These are phyloP conservation scores for Cyanocitta stelleri DNA, from an alignment of 2,113 vertebrate genomes.

Conservation along the genomic window DNA sequence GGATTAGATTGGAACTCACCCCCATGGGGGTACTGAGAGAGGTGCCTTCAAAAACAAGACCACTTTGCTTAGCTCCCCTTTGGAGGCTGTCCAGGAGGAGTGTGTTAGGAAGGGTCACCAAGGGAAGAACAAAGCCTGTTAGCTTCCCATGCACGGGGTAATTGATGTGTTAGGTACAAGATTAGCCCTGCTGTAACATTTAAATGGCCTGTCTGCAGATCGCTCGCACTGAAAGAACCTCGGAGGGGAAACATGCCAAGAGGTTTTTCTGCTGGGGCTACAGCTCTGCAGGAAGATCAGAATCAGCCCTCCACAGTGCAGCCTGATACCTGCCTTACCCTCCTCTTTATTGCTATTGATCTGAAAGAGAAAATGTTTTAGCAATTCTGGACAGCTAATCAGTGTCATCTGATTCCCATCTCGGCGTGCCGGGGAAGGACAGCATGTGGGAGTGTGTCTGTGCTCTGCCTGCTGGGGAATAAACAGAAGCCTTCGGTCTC, in stretches of 20 bases:
- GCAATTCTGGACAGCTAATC: slow-evolving; percentile 23
- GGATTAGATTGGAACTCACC: neutral
- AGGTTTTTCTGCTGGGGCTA: neutral
- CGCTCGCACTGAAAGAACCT: neutral
- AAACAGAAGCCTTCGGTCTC: neutral
- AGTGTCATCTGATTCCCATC: neutral
- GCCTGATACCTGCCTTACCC: neutral
- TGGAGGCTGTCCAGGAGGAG: neutral
- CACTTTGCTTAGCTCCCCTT: neutral
- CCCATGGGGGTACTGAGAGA: fast-evolving
- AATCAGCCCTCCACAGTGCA: neutral
- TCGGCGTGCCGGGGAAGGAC: neutral
- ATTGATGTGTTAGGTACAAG: neutral
- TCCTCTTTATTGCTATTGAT: slow-evolving; percentile 32
- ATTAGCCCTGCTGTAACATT: neutral
- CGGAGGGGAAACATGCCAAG: neutral
- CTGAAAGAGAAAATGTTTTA: slow-evolving; percentile 44
- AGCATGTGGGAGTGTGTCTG: neutral
- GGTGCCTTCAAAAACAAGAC: neutral
- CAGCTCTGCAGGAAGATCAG: neutral
- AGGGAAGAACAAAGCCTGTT: neutral
- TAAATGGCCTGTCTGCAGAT: neutral
- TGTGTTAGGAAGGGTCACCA: neutral
- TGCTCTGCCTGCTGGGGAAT: slow-evolving; percentile 24
- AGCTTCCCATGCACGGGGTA: neutral